A percentile compares a stretch with the other conserved stretches of the same genome.
Evolutionary conservation across 2,888 invertebrate genomes (phyloP).

Genomic region (Homarus gammarus): DNA sequence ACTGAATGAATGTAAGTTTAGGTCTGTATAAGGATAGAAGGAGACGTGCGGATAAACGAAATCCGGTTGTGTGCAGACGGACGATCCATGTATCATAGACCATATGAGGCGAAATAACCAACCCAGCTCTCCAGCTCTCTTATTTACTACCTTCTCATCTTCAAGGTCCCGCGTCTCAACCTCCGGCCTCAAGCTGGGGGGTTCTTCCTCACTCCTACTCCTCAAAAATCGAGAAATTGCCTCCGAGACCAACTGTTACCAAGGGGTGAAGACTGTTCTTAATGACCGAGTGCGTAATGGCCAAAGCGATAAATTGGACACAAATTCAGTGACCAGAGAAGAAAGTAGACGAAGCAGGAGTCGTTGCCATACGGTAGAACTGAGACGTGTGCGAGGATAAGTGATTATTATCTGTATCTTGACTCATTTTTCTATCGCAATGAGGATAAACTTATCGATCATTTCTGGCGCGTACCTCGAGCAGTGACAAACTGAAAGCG

Average conservation of each 20-base stretch:
- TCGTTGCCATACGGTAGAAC: not conserved
- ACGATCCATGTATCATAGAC: slow-evolving; percentile 8
- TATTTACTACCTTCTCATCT: slow-evolving; percentile 35
- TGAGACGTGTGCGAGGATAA: slow-evolving; percentile 28
- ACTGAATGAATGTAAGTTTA: not conserved
- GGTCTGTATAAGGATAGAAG: not conserved
- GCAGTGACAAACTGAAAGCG: not conserved
- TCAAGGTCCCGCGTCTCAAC: slow-evolving; percentile 16
- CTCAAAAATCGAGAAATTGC: too few relatives aligned
- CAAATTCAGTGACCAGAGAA: not conserved
- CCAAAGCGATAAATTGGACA: not conserved
- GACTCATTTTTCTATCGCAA: slow-evolving; percentile 59
- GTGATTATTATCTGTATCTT: slow-evolving; percentile 62
- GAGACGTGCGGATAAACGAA: slow-evolving; percentile 11
- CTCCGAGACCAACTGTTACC: too few relatives aligned
- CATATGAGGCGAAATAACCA: slow-evolving; percentile 44
- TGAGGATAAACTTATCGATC: slow-evolving; percentile 58
- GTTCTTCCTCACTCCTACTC: not conserved
- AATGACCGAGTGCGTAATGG: too few relatives aligned
- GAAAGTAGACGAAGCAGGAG: not conserved
- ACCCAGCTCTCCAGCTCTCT: not conserved
- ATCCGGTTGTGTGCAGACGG: slow-evolving; percentile 1
- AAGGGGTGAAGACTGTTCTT: too few relatives aligned
- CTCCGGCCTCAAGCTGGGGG: not conserved
- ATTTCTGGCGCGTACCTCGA: slow-evolving; percentile 33